Percentiles rank a stretch among this genome's conserved stretches.
Conservation (phyloP, 2,797 vertebrate genomes). For the Hippocampus kuda region DNA sequence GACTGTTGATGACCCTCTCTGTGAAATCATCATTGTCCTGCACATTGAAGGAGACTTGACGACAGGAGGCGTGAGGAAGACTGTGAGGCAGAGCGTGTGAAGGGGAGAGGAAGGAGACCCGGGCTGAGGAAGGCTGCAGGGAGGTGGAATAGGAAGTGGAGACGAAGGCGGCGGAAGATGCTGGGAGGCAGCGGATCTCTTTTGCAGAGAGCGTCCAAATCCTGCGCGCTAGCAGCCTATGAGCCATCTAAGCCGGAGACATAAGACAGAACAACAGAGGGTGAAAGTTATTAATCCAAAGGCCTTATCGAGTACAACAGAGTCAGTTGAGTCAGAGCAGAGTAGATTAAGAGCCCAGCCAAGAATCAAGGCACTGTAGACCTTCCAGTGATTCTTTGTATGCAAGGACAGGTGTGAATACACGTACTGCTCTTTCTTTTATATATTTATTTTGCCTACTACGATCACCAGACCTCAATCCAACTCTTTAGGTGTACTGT, state of each 20-base stretch:
- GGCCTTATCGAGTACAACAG: not conserved
- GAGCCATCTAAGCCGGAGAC: conserved; percentile 71
- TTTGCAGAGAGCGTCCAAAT: conserved; percentile 58
- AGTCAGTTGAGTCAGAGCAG: not conserved
- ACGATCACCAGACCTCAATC: too few species aligned
- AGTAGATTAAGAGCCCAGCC: not conserved
- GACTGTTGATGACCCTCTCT: conserved; percentile 83
- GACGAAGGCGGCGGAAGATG: conserved; percentile 16
- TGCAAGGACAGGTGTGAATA: too few species aligned
- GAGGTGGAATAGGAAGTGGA: conserved; percentile 35
- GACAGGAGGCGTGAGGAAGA: conserved; percentile 47
- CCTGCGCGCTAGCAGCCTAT: conserved; percentile 69
- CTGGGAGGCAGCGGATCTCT: conserved; percentile 40
- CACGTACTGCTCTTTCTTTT: too few species aligned
- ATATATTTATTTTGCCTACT: too few species aligned
- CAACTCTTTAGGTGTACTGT: too few species aligned
- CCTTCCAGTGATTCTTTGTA: not conserved
- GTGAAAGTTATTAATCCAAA: not conserved
- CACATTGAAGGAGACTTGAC: conserved; percentile 76
- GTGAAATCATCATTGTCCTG: conserved; percentile 90
- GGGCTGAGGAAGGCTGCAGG: conserved; percentile 23
- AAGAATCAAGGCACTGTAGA: not conserved
- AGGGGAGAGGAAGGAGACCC: conserved; percentile 39
- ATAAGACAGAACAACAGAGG: conserved; percentile 4
- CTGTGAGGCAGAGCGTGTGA: conserved; percentile 30